A percentile compares a stretch with the other conserved stretches of the same genome.
Conservation (phyloP, 2,113 vertebrate species). For the Tychaedon coryphoeus region DNA sequence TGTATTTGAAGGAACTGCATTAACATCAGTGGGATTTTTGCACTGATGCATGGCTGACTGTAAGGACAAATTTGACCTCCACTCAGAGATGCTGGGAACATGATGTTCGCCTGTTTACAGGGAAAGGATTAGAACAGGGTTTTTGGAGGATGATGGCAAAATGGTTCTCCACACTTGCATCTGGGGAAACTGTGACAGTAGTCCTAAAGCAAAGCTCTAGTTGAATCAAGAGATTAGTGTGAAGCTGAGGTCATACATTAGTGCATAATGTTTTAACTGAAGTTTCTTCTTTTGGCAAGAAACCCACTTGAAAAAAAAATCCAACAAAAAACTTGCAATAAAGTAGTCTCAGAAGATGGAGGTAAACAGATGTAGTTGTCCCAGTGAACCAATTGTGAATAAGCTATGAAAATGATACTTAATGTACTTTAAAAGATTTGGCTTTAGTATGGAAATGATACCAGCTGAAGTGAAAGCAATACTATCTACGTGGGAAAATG, state of each 20-base stretch:
- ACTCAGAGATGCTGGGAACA: neutral
- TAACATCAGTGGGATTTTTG: neutral
- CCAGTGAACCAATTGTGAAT: neutral
- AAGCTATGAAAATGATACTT: conserved; percentile 12
- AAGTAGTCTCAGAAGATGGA: neutral
- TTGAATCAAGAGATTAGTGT: neutral
- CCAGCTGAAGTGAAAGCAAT: conserved; percentile 26
- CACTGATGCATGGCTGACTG: neutral
- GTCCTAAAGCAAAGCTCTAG: neutral
- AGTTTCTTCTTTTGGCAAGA: neutral
- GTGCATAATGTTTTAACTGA: neutral
- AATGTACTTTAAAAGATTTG: conserved; percentile 5
- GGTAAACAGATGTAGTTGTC: conserved; percentile 31
- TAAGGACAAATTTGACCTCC: neutral
- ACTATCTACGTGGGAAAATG: neutral
- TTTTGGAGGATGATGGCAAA: neutral
- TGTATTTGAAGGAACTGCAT: neutral
- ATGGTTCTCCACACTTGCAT: neutral
- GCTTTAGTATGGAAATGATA: conserved; percentile 22
- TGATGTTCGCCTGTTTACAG: neutral
- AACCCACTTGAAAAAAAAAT: neutral
- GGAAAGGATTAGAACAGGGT: neutral
- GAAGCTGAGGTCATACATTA: neutral
- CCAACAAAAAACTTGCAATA: neutral
- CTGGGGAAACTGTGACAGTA: neutral